These are phyloP conservation scores for Podarcis lilfordi DNA, from an alignment of 2,797 vertebrate species.

Conservation along the genomic window DNA sequence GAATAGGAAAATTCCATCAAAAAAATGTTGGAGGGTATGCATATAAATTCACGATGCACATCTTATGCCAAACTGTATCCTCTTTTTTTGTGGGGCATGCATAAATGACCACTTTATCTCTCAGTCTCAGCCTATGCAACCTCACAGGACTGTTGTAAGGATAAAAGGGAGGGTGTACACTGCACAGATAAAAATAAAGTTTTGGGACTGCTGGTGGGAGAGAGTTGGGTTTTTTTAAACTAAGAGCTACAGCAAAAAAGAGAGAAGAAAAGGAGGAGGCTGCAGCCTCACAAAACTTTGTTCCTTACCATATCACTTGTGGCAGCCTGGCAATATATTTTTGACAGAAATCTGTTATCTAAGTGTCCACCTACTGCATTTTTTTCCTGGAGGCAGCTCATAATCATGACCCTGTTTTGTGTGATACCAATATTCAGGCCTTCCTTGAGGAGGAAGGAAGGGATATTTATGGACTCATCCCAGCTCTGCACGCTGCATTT, in stretches of 20 bases:
- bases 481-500: not conserved
- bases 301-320: not conserved
- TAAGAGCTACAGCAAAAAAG: not conserved
- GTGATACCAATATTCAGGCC: not conserved
- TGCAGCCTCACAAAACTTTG: not conserved
- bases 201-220: not conserved
- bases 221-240: not conserved
- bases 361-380: not conserved
- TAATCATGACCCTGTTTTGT: not conserved
- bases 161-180: no score
- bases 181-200: no score
- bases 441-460: not conserved
- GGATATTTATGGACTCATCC: not conserved
- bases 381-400: not conserved
- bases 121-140: no score
- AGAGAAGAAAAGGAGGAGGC: not conserved
- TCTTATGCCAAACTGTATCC: no score
- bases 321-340: not conserved
- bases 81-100: no score
- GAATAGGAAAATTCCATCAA: no score
- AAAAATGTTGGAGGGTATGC: no score
- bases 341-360: not conserved
- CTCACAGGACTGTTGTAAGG: no score
- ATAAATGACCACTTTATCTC: no score
- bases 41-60: no score